These are phyloP conservation scores for Drosophila greeni DNA, from an alignment of 2,888 invertebrate genomes.

Conservation along the genomic window DNA sequence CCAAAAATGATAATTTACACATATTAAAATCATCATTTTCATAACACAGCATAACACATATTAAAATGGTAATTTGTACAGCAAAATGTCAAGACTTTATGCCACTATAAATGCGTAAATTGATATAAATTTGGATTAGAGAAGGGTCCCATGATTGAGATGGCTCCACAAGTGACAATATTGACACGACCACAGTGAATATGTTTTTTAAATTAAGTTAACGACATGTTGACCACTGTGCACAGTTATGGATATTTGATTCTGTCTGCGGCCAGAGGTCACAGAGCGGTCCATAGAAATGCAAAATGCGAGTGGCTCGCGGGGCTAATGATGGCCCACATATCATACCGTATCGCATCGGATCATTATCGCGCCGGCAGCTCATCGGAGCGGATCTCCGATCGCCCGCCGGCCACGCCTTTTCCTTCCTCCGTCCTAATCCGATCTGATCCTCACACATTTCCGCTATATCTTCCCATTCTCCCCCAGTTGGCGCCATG, in stretches of 20 bases:
- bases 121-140: conserved; percentile 9
- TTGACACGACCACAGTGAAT: background rate
- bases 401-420: conserved; percentile 9
- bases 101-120: conserved; percentile 6
- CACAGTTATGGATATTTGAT: conserved; percentile 39
- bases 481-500: conserved; percentile 22
- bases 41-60: background rate
- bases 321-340: conserved; percentile 48
- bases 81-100: conserved; percentile 14
- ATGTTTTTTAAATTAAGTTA: background rate
- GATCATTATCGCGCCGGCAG: conserved; percentile 38
- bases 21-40: conserved; percentile 11
- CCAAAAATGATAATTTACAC: conserved; percentile 7
- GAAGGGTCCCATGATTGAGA: background rate
- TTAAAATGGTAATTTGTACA: conserved; percentile 12
- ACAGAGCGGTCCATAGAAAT: conserved; percentile 56
- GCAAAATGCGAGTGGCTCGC: conserved; percentile 53
- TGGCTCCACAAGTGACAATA: background rate
- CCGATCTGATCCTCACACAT: background rate
- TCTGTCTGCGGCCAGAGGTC: conserved; percentile 54
- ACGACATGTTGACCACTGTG: conserved; percentile 49
- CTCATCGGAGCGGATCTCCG: conserved; percentile 25
- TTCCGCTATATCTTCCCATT: background rate
- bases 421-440: background rate
- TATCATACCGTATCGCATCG: conserved; percentile 23